These are phyloP conservation scores for Leptoclinus maculatus DNA, from an alignment of 2,797 vertebrate species.

Conservation along the genomic window DNA sequence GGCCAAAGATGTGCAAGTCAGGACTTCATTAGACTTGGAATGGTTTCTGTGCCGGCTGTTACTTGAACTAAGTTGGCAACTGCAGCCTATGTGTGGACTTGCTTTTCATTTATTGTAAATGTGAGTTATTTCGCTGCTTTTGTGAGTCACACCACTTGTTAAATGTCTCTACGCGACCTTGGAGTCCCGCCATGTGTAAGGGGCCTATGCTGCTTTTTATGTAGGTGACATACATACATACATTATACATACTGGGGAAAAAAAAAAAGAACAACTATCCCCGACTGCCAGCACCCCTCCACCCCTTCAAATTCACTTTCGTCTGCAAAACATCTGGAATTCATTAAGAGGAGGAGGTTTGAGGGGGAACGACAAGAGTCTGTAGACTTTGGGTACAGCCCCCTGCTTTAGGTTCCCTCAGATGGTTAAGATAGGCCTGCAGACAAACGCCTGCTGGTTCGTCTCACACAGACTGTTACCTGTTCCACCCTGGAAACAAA, in stretches of 20 bases:
- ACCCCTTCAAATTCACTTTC: conserved; percentile 76
- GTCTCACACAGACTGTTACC: conserved; percentile 76
- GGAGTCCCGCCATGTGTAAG: conserved; percentile 50
- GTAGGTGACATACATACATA: conserved; percentile 36
- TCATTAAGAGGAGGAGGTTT: conserved; percentile 79
- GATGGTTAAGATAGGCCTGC: conserved; percentile 82
- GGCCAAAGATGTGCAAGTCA: conserved; percentile 72
- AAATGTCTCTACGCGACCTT: conserved; percentile 38
- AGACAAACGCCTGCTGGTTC: conserved; percentile 82
- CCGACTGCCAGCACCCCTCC: conserved; percentile 51
- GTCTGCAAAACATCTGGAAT: conserved; percentile 89
- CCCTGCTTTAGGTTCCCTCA: conserved; percentile 81
- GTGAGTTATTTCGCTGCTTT: conserved; percentile 20
- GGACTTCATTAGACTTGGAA: conserved; percentile 69
- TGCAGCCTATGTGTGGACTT: conserved; percentile 29
- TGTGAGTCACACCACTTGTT: conserved; percentile 38
- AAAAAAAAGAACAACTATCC: conserved; percentile 42
- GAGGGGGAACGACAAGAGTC: conserved; percentile 73
- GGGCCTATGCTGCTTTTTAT: conserved; percentile 32
- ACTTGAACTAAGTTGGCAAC: conserved; percentile 46
- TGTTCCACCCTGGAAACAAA: conserved; percentile 59
- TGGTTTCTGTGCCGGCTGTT: conserved; percentile 51
- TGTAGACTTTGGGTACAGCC: conserved; percentile 75
- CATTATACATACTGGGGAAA: conserved; percentile 59
- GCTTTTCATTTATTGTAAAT: conserved; percentile 30